Evolutionary conservation across 2,888 invertebrate genomes (phyloP).

Genomic region (Globia sparganii): DNA sequence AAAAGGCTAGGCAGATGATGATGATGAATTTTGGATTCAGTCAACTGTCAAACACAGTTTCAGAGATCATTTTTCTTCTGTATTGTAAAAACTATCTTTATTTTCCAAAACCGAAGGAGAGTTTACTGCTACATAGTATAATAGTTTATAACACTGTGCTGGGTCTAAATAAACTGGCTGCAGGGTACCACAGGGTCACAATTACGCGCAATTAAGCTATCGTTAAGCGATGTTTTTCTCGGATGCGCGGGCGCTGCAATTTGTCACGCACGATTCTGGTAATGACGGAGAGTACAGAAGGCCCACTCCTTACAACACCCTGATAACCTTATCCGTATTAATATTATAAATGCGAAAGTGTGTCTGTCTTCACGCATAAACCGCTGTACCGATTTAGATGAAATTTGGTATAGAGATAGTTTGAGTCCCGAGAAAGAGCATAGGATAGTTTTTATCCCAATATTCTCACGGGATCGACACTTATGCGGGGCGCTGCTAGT

Average conservation of each 20-base stretch:
- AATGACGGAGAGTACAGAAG: conserved; percentile 31
- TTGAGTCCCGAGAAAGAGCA: no score
- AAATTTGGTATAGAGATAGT: no score
- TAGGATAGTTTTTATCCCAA: no score
- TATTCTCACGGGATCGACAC: no score
- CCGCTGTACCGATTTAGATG: no score
- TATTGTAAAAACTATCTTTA: neutral
- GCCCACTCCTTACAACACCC: neutral
- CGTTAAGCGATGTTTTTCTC: conserved; percentile 75
- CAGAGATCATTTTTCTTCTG: neutral
- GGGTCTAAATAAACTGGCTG: conserved; percentile 43
- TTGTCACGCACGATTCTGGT: conserved; percentile 76
- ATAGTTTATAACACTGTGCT: no score
- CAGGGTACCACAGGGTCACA: conserved; percentile 62
- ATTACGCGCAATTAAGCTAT: conserved; percentile 82
- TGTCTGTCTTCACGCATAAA: no score
- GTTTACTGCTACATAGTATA: neutral
- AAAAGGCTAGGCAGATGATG: no score
- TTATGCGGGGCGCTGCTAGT: no score
- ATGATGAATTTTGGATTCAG: neutral
- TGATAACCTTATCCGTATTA: no score
- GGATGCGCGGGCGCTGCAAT: conserved; percentile 72
- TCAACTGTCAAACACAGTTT: neutral
- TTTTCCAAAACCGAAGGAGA: neutral
- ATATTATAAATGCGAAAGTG: no score